Evolutionary conservation across 2,888 invertebrate genomes (phyloP), one percentile per base, ranked within the genome.

Genomic region (Laothoe populi): DNA sequence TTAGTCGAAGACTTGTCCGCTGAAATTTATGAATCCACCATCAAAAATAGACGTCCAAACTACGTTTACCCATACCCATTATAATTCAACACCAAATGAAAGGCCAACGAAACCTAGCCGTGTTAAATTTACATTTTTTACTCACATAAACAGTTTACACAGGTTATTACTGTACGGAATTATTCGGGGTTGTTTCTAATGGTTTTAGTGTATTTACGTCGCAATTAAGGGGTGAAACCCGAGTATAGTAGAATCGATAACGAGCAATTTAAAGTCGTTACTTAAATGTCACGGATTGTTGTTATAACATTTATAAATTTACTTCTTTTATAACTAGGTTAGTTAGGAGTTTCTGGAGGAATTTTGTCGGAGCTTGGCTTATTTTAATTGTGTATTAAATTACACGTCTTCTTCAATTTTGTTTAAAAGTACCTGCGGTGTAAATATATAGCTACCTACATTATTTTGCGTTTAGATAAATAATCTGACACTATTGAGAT

Each of bases 21-120:
- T 79, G 75, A 82, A 84, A 87, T 85, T 84, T 84, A 88, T 84
- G 84, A 82, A 81, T 76, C 74, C 69, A 68, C 64, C 65, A 66
- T 77, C 81, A 69, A 72, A 88, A 87, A 87, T 88, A 87, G 70
- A 70, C 67, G 64, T 57, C 86, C 74, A 79, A 49, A 57, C 40
- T 69, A 69, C 63, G 48, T 61, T 64, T 79, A 73, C 16, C 62
- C 42, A 4, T n/a, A 24, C 10, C 19, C 38, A n/a, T 10, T 19
- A 7, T 10, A 10, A 5, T 16, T 19, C 8, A 35, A 38, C 24
- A 38, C 13, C n/a, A 16, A 40, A 48, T 40, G 19, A 10, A 48
- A 58, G 73, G 0, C 67, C 70, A 61, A 24, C 0, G 16, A 46
- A 60, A 8, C 53, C n/a, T 64, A 65, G 66, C 4, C 48, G 23